Evolutionary conservation across 2,888 invertebrate species (phyloP).

Genomic region (Nomada fucata): DNA sequence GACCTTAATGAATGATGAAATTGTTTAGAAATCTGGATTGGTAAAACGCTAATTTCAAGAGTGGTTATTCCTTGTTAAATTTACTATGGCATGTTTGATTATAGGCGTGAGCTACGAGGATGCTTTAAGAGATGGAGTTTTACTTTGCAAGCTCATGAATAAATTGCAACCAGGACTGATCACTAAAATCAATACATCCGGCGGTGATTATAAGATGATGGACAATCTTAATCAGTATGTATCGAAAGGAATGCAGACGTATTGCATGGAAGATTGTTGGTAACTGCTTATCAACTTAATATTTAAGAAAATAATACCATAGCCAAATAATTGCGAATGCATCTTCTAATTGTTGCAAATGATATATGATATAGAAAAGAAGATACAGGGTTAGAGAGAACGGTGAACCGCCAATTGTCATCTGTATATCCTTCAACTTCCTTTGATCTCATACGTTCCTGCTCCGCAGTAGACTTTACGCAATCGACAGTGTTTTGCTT

Average conservation of each 20-base stretch:
- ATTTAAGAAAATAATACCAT: not conserved
- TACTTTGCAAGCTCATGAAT: constrained; percentile 96
- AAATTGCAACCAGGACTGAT: constrained; percentile 93
- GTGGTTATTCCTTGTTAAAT: not conserved
- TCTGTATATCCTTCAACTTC: not conserved
- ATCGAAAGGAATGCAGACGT: not conserved
- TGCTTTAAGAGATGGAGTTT: constrained; percentile 92
- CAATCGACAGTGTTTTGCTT: constrained; percentile 82
- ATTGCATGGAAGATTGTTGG: not conserved
- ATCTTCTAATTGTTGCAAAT: not conserved
- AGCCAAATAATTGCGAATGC: not conserved
- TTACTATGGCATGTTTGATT: constrained; percentile 32
- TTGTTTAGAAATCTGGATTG: not conserved
- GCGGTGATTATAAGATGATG: constrained; percentile 98
- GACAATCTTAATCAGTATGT: constrained; percentile 96
- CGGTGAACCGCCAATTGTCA: not conserved
- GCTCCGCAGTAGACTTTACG: constrained; percentile 80
- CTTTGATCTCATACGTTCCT: constrained; percentile 69
- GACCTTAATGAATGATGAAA: not conserved
- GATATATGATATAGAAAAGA: not conserved
- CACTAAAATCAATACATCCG: constrained; percentile 92
- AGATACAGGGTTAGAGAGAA: not conserved
- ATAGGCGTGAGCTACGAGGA: constrained; percentile 89
- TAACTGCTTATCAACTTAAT: not conserved
- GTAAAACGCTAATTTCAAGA: not conserved